Evolutionary conservation across 2,113 vertebrate genomes (phyloP).

Genomic region (Gulo gulo): DNA sequence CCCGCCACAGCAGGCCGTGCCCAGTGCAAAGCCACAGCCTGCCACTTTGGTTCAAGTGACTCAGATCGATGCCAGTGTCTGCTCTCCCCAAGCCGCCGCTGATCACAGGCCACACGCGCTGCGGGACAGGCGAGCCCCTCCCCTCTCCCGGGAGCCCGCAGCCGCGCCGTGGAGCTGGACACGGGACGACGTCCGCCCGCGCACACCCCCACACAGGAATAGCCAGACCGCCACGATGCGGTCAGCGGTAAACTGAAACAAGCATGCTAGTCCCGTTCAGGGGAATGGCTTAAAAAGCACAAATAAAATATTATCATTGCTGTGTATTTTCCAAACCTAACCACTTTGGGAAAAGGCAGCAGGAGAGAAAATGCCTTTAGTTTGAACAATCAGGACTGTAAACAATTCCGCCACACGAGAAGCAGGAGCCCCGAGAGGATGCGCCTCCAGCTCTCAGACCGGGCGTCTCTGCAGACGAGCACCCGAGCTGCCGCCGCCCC

Average conservation of each 20-base stretch:
- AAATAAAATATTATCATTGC: slow-evolving; percentile 47
- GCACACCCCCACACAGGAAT: slow-evolving; percentile 38
- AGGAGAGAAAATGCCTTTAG: slow-evolving; percentile 56
- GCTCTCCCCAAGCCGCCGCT: slow-evolving; percentile 62
- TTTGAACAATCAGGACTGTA: slow-evolving; percentile 74
- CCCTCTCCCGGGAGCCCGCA: slow-evolving; percentile 63
- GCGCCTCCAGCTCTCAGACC: slow-evolving; percentile 36
- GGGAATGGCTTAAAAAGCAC: slow-evolving; percentile 71
- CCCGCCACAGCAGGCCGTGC: slow-evolving; percentile 74
- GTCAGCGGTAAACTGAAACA: slow-evolving; percentile 35
- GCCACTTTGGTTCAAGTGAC: slow-evolving; percentile 83
- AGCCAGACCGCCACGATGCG: slow-evolving; percentile 49
- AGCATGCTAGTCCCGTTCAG: slow-evolving; percentile 33
- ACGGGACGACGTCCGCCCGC: slow-evolving; percentile 48
- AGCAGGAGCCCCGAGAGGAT: slow-evolving; percentile 37
- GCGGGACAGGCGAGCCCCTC: slow-evolving; percentile 58
- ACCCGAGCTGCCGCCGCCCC: slow-evolving; percentile 18
- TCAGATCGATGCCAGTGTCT: slow-evolving; percentile 77
- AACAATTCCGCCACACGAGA: slow-evolving; percentile 70
- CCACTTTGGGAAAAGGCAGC: slow-evolving; percentile 70
- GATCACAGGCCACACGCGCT: slow-evolving; percentile 49
- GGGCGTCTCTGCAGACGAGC: slow-evolving; percentile 39
- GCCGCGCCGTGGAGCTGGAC: slow-evolving; percentile 70
- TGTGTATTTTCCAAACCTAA: slow-evolving; percentile 69
- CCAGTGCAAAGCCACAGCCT: slow-evolving; percentile 69